Evolutionary conservation across 1,140 invertebrate species (phyloP).

Genomic region (Drosophila varians): DNA sequence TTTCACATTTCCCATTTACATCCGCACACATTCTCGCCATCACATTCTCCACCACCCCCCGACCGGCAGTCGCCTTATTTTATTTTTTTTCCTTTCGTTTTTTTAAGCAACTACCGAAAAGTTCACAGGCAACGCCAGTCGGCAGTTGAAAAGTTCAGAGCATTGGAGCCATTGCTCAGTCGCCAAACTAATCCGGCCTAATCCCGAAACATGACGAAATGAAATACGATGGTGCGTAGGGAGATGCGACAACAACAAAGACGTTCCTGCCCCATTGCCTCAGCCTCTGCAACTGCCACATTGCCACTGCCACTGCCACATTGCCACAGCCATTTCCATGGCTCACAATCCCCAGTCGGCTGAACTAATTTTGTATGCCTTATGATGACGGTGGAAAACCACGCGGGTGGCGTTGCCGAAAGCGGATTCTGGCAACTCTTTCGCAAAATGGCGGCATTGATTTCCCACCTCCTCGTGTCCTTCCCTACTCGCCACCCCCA

Average conservation of each 20-base stretch:
- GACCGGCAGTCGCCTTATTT: constrained; percentile 7
- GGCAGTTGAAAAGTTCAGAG: constrained; percentile 60
- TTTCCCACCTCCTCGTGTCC: constrained; percentile 50
- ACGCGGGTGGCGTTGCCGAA: constrained; percentile 22
- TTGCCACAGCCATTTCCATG: constrained; percentile 8
- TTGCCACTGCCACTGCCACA: not conserved
- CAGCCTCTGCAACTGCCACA: constrained; percentile 1
- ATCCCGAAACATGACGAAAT: constrained; percentile 83
- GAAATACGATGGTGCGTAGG: constrained; percentile 82
- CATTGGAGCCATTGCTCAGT: constrained; percentile 78
- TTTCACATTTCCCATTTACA: constrained; percentile 24
- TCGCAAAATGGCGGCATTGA: constrained; percentile 79
- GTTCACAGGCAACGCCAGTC: constrained; percentile 53
- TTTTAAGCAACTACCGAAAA: constrained; percentile 60
- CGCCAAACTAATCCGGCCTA: constrained; percentile 79
- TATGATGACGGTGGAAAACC: constrained; percentile 53
- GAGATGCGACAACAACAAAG: constrained; percentile 48
- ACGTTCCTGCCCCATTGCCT: constrained; percentile 16
- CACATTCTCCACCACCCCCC: constrained; percentile 50
- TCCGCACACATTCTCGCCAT: constrained; percentile 70
- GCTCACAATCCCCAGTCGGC: constrained; percentile 31
- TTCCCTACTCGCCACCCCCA: not conserved
- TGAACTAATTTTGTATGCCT: constrained; percentile 79
- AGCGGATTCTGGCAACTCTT: constrained; percentile 65
- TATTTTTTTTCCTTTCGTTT: constrained; percentile 24